Percentiles rank a stretch among this genome's conserved stretches.
Conservation (phyloP, 2,113 vertebrate species). For the Engraulis encrasicolus region DNA sequence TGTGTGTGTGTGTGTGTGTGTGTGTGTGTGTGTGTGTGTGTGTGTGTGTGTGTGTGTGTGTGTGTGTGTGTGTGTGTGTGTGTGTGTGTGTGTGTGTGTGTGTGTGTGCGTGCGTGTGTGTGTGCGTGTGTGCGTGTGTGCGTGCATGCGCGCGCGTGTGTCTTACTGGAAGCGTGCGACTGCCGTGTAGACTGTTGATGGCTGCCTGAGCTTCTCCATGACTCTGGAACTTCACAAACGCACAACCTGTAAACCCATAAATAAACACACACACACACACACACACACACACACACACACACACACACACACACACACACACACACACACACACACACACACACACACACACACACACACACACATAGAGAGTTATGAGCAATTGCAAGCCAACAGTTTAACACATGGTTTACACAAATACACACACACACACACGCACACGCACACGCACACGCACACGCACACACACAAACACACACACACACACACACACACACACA, state of each 20-base stretch:
- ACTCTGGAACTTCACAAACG: conserved; percentile 79
- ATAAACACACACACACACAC: conserved; percentile 33
- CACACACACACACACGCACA: no score
- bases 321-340: conserved; percentile 41
- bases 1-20: no score
- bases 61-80: no score
- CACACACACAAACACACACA: background rate
- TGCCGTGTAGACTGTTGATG: conserved; percentile 77
- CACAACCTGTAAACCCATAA: conserved; percentile 73
- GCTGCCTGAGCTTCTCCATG: conserved; percentile 78
- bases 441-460: background rate
- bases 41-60: no score
- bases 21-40: no score
- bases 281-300: background rate
- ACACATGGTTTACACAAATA: background rate
- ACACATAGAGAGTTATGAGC: background rate
- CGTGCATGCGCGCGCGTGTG: background rate
- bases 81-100: no score
- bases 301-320: conserved; percentile 71
- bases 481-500: no score
- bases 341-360: background rate
- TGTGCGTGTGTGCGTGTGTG: background rate
- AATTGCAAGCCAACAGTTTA: background rate
- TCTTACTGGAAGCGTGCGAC: conserved; percentile 77
- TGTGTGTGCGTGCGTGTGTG: no score